These are phyloP conservation scores for Semicossyphus pulcher DNA, from an alignment of 2,113 vertebrate species.

Conservation along the genomic window DNA sequence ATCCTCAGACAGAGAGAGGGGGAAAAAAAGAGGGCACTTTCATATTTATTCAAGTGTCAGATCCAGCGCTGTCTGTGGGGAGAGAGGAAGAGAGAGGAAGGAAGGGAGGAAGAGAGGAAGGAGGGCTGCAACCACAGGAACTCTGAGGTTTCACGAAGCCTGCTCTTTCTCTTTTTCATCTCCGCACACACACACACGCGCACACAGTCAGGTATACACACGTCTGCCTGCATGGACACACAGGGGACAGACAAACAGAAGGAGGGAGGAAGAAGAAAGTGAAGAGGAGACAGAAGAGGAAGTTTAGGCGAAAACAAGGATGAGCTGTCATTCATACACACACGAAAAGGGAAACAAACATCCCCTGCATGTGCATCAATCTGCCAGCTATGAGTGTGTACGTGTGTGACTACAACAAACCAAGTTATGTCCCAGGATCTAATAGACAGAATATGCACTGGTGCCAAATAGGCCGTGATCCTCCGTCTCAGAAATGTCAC, in stretches of 20 bases:
- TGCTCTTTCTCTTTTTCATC: constrained; percentile 41
- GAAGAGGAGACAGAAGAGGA: constrained; percentile 21
- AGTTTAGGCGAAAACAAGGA: constrained; percentile 9
- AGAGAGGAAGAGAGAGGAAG: constrained; percentile 30
- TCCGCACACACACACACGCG: constrained; percentile 27
- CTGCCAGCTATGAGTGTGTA: background rate
- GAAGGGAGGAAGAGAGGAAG: constrained; percentile 48
- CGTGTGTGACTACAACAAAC: constrained; percentile 13
- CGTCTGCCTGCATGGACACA: constrained; percentile 31
- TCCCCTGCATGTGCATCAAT: background rate
- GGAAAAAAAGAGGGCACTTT: constrained; percentile 73
- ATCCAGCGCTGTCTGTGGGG: constrained; percentile 73
- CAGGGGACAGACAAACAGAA: constrained; percentile 15
- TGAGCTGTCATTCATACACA: constrained; percentile 26
- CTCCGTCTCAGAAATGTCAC: constrained; percentile 39
- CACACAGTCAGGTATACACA: background rate
- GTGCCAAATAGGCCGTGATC: constrained; percentile 46
- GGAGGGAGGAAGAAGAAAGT: constrained; percentile 6
- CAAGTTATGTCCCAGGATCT: constrained; percentile 27
- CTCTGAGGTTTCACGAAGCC: constrained; percentile 61
- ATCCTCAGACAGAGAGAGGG: constrained; percentile 63
- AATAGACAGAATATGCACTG: constrained; percentile 28
- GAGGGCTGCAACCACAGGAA: constrained; percentile 68
- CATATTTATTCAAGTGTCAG: constrained; percentile 81
- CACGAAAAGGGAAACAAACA: background rate